A percentile compares a stretch with the other conserved stretches of the same genome.
phyloP scores from a whole-genome alignment of 2,888 invertebrate species.

The Dryococelus australis region DNA sequence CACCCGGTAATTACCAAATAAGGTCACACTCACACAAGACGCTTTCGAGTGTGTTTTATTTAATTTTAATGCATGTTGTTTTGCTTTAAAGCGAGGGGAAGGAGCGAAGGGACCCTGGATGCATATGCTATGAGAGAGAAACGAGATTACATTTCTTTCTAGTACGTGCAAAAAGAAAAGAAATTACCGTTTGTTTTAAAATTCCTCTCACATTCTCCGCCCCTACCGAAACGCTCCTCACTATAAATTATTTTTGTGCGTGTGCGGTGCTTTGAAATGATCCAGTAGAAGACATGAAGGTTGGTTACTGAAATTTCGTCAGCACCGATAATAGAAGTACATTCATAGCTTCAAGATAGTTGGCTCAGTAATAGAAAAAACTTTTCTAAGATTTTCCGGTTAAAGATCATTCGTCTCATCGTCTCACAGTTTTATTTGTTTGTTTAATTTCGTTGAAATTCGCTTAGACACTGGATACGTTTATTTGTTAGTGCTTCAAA shows the following conservation, averaged over 20 bases:
- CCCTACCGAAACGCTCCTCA: constrained; percentile 9
- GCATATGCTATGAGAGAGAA: constrained; percentile 16
- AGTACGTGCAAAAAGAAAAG: constrained; percentile 16
- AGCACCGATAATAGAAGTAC: not conserved
- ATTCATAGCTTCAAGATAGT: not conserved
- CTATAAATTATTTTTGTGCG: constrained; percentile 7
- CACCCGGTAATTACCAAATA: constrained; percentile 28
- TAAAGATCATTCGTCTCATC: no score
- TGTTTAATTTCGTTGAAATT: no score
- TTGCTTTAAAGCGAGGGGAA: constrained; percentile 22
- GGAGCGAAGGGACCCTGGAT: not conserved
- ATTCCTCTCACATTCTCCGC: constrained; percentile 8
- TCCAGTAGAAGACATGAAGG: not conserved
- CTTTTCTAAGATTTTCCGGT: no score
- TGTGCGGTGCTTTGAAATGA: not conserved
- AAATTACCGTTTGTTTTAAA: constrained; percentile 1
- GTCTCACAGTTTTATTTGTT: no score
- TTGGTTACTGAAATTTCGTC: not conserved
- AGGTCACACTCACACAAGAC: constrained; percentile 29
- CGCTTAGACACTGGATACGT: no score
- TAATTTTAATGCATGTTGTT: constrained; percentile 29
- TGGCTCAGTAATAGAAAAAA: not conserved
- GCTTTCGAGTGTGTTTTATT: constrained; percentile 30
- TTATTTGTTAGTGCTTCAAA: no score
- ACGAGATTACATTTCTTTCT: constrained; percentile 16